Percentiles rank a stretch among this genome's conserved stretches.
These are phyloP conservation scores for Acleris holmiana DNA, from an alignment of 2,888 invertebrate species.

Conservation along the genomic window DNA sequence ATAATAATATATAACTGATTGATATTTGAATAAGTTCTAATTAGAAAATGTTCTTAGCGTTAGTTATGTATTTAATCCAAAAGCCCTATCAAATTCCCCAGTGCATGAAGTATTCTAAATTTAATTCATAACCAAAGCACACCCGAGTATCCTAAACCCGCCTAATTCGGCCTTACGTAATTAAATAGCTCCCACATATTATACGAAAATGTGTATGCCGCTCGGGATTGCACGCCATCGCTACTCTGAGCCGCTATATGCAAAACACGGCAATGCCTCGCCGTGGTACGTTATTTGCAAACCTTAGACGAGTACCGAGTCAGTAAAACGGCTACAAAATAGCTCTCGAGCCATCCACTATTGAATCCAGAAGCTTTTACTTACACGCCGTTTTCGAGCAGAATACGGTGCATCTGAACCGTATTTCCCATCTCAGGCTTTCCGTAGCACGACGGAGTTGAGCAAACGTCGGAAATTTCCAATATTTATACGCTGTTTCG, in stretches of 20 bases:
- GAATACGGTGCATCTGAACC: background rate
- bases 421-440: constrained; percentile 3
- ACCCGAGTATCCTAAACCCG: background rate
- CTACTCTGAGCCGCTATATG: background rate
- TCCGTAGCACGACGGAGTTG: background rate
- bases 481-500: constrained; percentile 17
- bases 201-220: constrained; percentile 15
- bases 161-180: constrained; percentile 17
- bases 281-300: constrained; percentile 5
- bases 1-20: background rate
- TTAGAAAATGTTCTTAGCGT: background rate
- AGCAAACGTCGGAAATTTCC: constrained; percentile 10
- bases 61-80: background rate
- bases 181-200: constrained; percentile 9
- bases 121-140: constrained; percentile 10
- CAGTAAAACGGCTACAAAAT: constrained; percentile 12
- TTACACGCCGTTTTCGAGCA: background rate
- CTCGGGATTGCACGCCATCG: constrained; percentile 8
- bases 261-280: constrained; percentile 5
- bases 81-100: background rate
- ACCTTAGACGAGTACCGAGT: constrained; percentile 9
- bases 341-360: constrained; percentile 10
- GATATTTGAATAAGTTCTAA: background rate
- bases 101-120: background rate
- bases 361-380: constrained; percentile 17